Evolutionary conservation across 2,888 invertebrate species (phyloP).

Genomic region (Tholera decimalis): DNA sequence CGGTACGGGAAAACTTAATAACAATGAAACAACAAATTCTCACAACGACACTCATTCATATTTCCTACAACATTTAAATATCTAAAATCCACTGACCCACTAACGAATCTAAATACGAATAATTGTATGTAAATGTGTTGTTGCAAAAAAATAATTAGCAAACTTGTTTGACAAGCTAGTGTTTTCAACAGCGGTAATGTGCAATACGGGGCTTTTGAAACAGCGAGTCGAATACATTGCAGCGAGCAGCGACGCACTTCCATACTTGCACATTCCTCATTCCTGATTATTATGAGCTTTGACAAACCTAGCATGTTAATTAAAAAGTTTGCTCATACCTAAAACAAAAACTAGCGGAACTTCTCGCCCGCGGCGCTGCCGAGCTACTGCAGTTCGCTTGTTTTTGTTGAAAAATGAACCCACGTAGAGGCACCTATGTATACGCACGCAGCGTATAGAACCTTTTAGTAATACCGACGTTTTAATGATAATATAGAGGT

Average conservation of each 20-base stretch:
- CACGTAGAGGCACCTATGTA: slow-evolving; percentile 21
- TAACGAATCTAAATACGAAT: slow-evolving; percentile 44
- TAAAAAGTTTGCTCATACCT: slow-evolving; percentile 71
- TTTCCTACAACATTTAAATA: slow-evolving; percentile 41
- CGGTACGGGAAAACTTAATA: slow-evolving; percentile 14
- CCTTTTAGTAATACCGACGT: slow-evolving; percentile 40
- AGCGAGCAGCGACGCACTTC: slow-evolving; percentile 55
- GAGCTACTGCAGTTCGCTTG: slow-evolving; percentile 36
- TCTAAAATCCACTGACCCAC: slow-evolving; percentile 53
- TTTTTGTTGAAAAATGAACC: slow-evolving; percentile 47
- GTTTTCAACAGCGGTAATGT: slow-evolving; percentile 50
- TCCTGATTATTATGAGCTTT: slow-evolving; percentile 77
- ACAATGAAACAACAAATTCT: slow-evolving; percentile 27
- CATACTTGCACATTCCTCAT: slow-evolving; percentile 64
- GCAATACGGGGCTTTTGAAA: slow-evolving; percentile 57
- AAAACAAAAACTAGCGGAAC: slow-evolving; percentile 56
- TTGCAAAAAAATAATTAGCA: slow-evolving; percentile 61
- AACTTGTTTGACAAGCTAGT: slow-evolving; percentile 56
- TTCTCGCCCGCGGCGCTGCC: slow-evolving; percentile 48
- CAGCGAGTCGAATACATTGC: slow-evolving; percentile 36
- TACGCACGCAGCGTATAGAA: slow-evolving; percentile 12
- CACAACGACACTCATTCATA: slow-evolving; percentile 40
- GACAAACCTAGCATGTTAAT: slow-evolving; percentile 80
- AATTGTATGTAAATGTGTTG: slow-evolving; percentile 50
- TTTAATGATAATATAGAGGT: slow-evolving; percentile 36